Evolutionary conservation across 1,140 invertebrate genomes (phyloP).

Genomic region (Anoplolepis gracilipes): DNA sequence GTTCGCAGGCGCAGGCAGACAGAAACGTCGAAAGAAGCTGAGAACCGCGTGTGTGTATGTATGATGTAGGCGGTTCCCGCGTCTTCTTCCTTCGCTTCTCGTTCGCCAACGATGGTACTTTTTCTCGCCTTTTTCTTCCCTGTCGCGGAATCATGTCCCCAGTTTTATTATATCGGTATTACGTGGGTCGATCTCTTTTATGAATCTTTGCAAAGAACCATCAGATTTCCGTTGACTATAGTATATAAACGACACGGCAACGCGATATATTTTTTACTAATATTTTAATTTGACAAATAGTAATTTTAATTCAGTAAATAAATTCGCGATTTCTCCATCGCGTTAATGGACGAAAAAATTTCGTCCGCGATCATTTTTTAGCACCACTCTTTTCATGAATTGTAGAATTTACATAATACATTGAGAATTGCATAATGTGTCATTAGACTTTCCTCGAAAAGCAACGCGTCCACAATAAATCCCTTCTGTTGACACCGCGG

Average conservation of each 20-base stretch:
- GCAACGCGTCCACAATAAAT: constrained; percentile 69
- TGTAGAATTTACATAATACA: background rate
- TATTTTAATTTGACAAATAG: no score
- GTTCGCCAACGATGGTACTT: constrained; percentile 45
- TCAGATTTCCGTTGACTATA: background rate
- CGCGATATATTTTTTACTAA: background rate
- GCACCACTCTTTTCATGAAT: background rate
- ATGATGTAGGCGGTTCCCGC: constrained; percentile 60
- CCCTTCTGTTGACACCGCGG: constrained; percentile 67
- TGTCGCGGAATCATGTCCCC: constrained; percentile 27
- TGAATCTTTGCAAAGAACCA: background rate
- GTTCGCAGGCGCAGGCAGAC: constrained; percentile 29
- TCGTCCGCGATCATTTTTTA: background rate
- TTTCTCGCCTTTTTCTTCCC: constrained; percentile 38
- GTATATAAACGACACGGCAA: background rate
- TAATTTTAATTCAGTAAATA: background rate
- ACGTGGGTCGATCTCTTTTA: background rate
- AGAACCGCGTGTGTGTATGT: constrained; percentile 37
- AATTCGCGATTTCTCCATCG: background rate
- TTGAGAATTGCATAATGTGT: constrained; percentile 67
- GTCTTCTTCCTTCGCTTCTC: constrained; percentile 29
- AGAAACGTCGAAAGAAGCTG: constrained; percentile 59
- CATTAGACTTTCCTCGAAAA: constrained; percentile 70
- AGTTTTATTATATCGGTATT: background rate
- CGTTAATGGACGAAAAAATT: background rate